These are phyloP conservation scores for Melanotaenia nigrans DNA, from an alignment of 2,797 vertebrate genomes.

Conservation along the genomic window DNA sequence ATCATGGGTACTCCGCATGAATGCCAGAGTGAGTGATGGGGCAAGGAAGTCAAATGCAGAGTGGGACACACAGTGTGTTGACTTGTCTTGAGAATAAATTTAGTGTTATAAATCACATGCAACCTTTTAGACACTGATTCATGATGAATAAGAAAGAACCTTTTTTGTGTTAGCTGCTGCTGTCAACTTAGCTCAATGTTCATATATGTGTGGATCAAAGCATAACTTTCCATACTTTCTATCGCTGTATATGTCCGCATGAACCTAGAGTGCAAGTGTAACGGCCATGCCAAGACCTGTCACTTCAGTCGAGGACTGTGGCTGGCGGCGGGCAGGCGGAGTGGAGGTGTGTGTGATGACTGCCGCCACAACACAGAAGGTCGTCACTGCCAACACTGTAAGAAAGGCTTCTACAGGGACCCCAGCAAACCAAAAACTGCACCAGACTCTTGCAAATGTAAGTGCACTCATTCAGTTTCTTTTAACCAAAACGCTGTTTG, in stretches of 20 bases:
- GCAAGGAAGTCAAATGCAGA: conserved; percentile 47
- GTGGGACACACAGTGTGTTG: conserved; percentile 45
- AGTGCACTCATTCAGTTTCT: conserved; percentile 49
- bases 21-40: conserved; percentile 86
- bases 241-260: conserved; percentile 17
- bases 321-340: conserved; percentile 86
- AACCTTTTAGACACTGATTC: conserved; percentile 26
- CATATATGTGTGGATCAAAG: conserved; percentile 7
- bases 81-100: conserved; percentile 42
- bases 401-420: conserved; percentile 90
- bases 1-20: conserved; percentile 86
- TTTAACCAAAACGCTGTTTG: conserved; percentile 29
- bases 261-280: conserved; percentile 90
- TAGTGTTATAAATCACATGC: conserved; percentile 49
- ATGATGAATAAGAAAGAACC: conserved; percentile 24
- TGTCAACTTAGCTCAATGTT: conserved; percentile 1
- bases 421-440: conserved; percentile 82
- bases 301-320: conserved; percentile 88
- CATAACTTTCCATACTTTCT: neutral
- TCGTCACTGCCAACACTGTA: conserved; percentile 90
- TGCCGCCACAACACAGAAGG: conserved; percentile 93
- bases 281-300: conserved; percentile 89
- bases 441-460: conserved; percentile 90
- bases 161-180: conserved; percentile 6
- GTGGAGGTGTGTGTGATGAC: conserved; percentile 87